Percentiles rank a stretch among this genome's conserved stretches.
These are phyloP conservation scores for Ephialtes manifestator DNA, from an alignment of 2,888 invertebrate genomes.

Conservation along the genomic window DNA sequence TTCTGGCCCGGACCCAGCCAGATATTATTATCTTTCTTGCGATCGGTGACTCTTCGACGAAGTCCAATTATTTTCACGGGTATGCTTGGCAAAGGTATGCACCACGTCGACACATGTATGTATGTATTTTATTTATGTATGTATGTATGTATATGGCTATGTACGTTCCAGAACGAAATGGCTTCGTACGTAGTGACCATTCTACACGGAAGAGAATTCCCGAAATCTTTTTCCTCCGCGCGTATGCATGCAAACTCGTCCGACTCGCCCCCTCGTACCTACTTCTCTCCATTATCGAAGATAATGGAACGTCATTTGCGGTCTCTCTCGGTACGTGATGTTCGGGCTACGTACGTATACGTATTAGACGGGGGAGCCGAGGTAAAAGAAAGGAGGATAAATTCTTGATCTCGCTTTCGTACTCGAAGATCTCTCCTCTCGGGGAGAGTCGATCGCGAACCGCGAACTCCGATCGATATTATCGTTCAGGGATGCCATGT, in stretches of 20 bases:
- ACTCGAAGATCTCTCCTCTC: conserved; percentile 8
- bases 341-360: conserved; percentile 27
- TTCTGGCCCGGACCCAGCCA: not conserved
- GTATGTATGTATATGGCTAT: not conserved
- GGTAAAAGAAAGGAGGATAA: conserved; percentile 28
- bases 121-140: conserved; percentile 2
- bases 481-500: not conserved
- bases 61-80: conserved; percentile 69
- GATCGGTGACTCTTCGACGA: conserved; percentile 69
- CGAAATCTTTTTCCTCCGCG: conserved; percentile 71
- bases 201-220: conserved; percentile 76
- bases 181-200: conserved; percentile 19
- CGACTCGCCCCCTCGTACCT: conserved; percentile 52
- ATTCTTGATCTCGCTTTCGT: conserved; percentile 43
- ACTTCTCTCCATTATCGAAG: conserved; percentile 75
- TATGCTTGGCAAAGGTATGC: conserved; percentile 36
- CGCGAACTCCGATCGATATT: conserved; percentile 28
- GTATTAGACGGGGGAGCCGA: conserved; percentile 22
- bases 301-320: conserved; percentile 80
- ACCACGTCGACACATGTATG: conserved; percentile 20
- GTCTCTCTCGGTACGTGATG: conserved; percentile 77
- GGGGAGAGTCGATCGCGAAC: conserved; percentile 25
- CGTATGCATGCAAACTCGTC: conserved; percentile 52
- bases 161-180: conserved; percentile 13
- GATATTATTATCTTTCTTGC: conserved; percentile 66